These are phyloP conservation scores for Oxygymnocypris stewartii DNA, from an alignment of 2,113 vertebrate genomes.

Conservation along the genomic window DNA sequence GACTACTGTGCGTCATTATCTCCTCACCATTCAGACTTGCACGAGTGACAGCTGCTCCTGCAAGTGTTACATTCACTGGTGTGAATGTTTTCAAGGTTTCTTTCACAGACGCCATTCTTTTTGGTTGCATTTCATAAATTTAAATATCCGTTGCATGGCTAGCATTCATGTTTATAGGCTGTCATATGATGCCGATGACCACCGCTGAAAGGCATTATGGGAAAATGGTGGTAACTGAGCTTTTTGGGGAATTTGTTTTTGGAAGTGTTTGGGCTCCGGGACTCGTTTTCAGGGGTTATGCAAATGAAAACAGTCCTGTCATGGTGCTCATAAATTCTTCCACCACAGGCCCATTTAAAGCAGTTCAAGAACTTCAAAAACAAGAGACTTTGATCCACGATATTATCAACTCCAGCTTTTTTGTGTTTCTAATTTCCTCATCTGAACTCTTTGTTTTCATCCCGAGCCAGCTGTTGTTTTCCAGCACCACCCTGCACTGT, in stretches of 20 bases:
- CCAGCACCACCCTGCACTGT: conserved; percentile 67
- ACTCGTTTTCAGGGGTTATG: conserved; percentile 61
- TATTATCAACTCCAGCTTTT: conserved; percentile 77
- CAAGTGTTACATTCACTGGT: conserved; percentile 12
- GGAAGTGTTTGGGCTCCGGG: conserved; percentile 31
- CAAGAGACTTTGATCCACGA: conserved; percentile 73
- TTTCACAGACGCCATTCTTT: background rate
- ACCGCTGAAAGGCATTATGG: background rate
- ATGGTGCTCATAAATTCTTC: conserved; percentile 66
- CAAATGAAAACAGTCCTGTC: conserved; percentile 66
- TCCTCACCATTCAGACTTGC: background rate
- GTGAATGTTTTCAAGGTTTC: background rate
- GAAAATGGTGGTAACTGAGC: background rate
- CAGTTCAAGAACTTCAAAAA: conserved; percentile 62
- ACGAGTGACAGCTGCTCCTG: conserved; percentile 26
- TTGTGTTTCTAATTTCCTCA: conserved; percentile 78
- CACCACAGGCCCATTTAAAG: conserved; percentile 70
- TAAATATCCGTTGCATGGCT: background rate
- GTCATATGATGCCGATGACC: background rate
- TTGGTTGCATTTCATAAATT: background rate
- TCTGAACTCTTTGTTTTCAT: conserved; percentile 73
- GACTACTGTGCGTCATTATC: background rate
- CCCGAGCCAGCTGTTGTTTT: conserved; percentile 76
- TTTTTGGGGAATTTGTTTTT: background rate
- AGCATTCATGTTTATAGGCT: background rate